A percentile compares a stretch with the other conserved stretches of the same genome.
These are phyloP conservation scores for Drosophila macrospina DNA, from an alignment of 2,888 invertebrate genomes.

Conservation along the genomic window DNA sequence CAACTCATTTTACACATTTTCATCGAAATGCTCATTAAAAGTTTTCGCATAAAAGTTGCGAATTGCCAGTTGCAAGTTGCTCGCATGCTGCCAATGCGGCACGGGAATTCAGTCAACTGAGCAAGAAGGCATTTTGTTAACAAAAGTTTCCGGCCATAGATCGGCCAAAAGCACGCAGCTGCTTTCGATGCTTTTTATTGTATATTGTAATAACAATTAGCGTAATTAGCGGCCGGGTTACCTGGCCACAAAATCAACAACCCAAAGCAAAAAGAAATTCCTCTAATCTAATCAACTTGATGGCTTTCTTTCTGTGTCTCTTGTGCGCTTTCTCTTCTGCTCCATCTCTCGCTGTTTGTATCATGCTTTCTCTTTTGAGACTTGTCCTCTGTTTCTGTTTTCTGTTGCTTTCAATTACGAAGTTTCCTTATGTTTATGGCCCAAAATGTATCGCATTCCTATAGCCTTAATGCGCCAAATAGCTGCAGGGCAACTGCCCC, in stretches of 20 bases:
- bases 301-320: constrained; percentile 5
- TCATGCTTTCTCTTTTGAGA: constrained; percentile 15
- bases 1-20: constrained; percentile 53
- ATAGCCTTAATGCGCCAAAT: constrained; percentile 60
- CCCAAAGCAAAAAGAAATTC: constrained; percentile 40
- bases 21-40: constrained; percentile 72
- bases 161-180: constrained; percentile 22
- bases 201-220: constrained; percentile 66
- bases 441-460: constrained; percentile 49
- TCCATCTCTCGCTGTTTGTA: no score
- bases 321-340: no score
- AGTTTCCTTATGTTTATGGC: constrained; percentile 54
- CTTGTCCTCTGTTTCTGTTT: constrained; percentile 30
- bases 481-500: constrained; percentile 52
- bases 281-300: constrained; percentile 58
- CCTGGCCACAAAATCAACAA: constrained; percentile 37
- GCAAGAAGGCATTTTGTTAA: neutral
- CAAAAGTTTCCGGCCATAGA: constrained; percentile 28
- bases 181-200: constrained; percentile 27
- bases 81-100: constrained; percentile 22
- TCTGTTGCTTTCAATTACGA: constrained; percentile 68
- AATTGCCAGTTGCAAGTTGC: constrained; percentile 20
- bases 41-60: constrained; percentile 57
- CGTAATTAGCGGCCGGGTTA: constrained; percentile 62
- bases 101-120: constrained; percentile 27